phyloP scores from a whole-genome alignment of 2,888 invertebrate genomes.

The Synergus itoensis region DNA sequence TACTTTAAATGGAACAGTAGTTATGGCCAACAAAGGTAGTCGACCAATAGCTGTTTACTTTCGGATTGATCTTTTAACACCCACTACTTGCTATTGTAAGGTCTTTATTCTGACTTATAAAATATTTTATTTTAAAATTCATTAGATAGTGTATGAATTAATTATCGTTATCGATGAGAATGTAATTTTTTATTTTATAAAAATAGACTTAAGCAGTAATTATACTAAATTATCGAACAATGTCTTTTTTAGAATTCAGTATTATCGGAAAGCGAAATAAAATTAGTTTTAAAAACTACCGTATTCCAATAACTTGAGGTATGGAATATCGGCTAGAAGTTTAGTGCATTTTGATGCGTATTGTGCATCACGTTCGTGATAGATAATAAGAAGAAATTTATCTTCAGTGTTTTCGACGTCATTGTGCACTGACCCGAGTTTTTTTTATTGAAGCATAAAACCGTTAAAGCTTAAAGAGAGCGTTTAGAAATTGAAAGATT shows the following conservation, averaged over 20 bases:
- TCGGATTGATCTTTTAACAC: background rate
- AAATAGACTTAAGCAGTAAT: background rate
- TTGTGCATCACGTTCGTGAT: conserved; percentile 26
- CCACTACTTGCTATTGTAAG: too few relatives aligned
- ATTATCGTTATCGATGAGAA: too few relatives aligned
- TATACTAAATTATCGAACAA: too few relatives aligned
- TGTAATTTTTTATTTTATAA: background rate
- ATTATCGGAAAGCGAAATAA: background rate
- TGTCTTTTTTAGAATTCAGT: too few relatives aligned
- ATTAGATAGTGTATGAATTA: too few relatives aligned
- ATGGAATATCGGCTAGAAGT: conserved; percentile 7
- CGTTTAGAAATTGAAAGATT: conserved; percentile 1
- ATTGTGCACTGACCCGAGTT: conserved; percentile 23
- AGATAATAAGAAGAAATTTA: conserved; percentile 33
- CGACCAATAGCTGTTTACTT: background rate
- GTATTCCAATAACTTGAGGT: background rate
- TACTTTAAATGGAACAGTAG: background rate
- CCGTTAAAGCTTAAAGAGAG: background rate
- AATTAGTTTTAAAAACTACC: background rate
- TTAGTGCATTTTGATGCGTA: conserved; percentile 27
- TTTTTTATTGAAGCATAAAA: conserved; percentile 25
- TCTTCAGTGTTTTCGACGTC: conserved; percentile 2
- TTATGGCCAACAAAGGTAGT: background rate
- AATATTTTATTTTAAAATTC: too few relatives aligned
- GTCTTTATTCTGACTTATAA: too few relatives aligned